These are phyloP conservation scores for Leptinotarsa haldemani DNA, from an alignment of 2,888 invertebrate genomes.

Conservation along the genomic window DNA sequence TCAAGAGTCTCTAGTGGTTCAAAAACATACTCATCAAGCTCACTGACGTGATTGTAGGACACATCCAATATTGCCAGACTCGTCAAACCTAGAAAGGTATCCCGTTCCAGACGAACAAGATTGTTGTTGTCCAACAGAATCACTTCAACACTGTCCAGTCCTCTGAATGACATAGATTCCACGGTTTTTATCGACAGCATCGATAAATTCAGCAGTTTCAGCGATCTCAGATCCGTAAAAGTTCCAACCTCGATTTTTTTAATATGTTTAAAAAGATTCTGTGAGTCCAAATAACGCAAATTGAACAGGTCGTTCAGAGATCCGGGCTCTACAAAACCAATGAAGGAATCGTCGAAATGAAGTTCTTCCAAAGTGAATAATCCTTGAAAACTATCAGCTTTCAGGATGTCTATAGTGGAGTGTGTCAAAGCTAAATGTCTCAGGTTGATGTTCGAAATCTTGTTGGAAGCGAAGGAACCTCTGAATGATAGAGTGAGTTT, in stretches of 20 bases:
- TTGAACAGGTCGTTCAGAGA: constrained; percentile 29
- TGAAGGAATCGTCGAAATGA: constrained; percentile 23
- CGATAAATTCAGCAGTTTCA: constrained; percentile 26
- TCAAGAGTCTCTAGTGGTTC: constrained; percentile 2
- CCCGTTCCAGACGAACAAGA: neutral
- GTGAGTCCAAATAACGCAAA: constrained; percentile 27
- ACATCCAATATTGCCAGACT: constrained; percentile 11
- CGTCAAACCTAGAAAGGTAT: neutral
- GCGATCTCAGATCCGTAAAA: constrained; percentile 26
- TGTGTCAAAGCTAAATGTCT: constrained; percentile 24
- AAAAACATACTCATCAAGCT: constrained; percentile 18
- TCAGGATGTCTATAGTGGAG: constrained; percentile 21
- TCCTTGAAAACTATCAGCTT: constrained; percentile 22
- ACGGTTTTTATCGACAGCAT: constrained; percentile 11
- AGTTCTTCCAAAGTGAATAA: constrained; percentile 28
- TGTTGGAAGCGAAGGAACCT: constrained; percentile 17
- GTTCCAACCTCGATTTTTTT: constrained; percentile 17
- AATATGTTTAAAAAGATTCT: constrained; percentile 27
- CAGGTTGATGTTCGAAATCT: constrained; percentile 21
- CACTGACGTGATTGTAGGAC: constrained; percentile 1
- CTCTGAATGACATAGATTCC: constrained; percentile 12
- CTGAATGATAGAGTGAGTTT: constrained; percentile 14
- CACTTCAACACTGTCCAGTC: constrained; percentile 3
- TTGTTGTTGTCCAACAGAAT: constrained; percentile 2
- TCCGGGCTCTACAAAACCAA: constrained; percentile 17